Evolutionary conservation across 2,888 invertebrate species (phyloP).

Genomic region (Alloscopus bannaensis): DNA sequence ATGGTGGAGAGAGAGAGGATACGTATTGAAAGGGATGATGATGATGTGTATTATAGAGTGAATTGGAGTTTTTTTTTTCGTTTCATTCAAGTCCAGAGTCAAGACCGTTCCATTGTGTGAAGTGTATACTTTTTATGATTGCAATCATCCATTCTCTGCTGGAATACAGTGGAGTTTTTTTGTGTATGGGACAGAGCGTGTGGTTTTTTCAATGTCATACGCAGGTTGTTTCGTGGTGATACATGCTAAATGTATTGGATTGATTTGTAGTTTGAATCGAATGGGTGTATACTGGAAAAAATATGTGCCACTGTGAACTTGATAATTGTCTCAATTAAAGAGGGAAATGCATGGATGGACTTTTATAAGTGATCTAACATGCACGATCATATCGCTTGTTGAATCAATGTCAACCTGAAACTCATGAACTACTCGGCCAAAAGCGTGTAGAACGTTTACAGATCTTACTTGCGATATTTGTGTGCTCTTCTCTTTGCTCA

Average conservation of each 20-base stretch:
- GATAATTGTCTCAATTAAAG: conserved; percentile 56
- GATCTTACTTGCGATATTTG: too few species aligned
- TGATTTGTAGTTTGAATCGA: conserved; percentile 56
- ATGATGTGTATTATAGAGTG: conserved; percentile 6
- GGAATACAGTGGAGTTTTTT: too few species aligned
- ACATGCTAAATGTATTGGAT: too few species aligned
- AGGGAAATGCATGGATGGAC: too few species aligned
- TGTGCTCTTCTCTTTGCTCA: too few species aligned
- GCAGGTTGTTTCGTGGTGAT: conserved; percentile 58
- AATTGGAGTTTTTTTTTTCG: conserved; percentile 6
- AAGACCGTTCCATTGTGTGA: background rate
- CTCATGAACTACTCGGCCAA: too few species aligned
- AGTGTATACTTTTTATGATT: background rate
- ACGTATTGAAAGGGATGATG: conserved; percentile 13
- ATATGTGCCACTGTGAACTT: conserved; percentile 26
- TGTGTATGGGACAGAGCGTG: too few species aligned
- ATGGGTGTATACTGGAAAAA: background rate
- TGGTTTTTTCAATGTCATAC: conserved; percentile 59
- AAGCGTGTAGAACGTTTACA: too few species aligned
- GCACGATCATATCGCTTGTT: conserved; percentile 5
- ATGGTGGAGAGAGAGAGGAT: conserved; percentile 1
- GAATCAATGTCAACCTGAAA: conserved; percentile 10
- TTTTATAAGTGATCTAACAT: too few species aligned
- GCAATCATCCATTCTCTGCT: too few species aligned
- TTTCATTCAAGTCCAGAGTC: too few species aligned